These are phyloP conservation scores for Rugalucina vietnamica DNA, from an alignment of 2,888 invertebrate genomes.

Conservation along the genomic window DNA sequence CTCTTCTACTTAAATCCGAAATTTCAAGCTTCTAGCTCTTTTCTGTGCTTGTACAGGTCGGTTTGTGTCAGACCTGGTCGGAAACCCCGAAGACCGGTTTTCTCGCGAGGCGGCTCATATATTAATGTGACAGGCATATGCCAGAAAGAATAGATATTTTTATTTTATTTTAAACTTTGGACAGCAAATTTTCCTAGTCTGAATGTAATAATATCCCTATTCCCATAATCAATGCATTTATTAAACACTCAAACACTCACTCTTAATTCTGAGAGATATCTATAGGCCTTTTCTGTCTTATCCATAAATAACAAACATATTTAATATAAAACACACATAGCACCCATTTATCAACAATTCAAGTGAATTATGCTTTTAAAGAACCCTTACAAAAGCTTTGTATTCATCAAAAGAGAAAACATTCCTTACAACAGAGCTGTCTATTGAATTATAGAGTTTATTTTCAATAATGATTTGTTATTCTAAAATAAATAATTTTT, in stretches of 20 bases:
- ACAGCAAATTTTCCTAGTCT: no score
- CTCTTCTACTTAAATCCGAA: no score
- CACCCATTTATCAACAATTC: background rate
- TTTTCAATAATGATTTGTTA: background rate
- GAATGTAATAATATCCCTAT: no score
- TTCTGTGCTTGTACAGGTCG: no score
- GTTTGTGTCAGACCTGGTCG: no score
- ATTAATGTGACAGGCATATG: no score
- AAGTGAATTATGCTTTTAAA: background rate
- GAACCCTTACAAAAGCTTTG: background rate
- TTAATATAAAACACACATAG: background rate
- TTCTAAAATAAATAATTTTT: background rate
- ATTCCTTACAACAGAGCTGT: background rate
- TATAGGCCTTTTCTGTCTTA: constrained; percentile 34
- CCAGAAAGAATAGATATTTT: no score
- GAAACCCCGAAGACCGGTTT: no score
- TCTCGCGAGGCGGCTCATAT: no score
- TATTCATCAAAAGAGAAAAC: background rate
- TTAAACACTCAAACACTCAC: constrained; percentile 35
- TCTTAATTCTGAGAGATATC: constrained; percentile 35
- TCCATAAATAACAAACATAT: background rate
- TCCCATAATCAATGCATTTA: no score
- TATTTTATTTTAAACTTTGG: no score
- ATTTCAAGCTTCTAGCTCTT: no score
- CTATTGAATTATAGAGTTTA: background rate